Base-by-base conservation (phyloP, 1,140 invertebrate species). In the Drosophila kohkoa region DNA sequence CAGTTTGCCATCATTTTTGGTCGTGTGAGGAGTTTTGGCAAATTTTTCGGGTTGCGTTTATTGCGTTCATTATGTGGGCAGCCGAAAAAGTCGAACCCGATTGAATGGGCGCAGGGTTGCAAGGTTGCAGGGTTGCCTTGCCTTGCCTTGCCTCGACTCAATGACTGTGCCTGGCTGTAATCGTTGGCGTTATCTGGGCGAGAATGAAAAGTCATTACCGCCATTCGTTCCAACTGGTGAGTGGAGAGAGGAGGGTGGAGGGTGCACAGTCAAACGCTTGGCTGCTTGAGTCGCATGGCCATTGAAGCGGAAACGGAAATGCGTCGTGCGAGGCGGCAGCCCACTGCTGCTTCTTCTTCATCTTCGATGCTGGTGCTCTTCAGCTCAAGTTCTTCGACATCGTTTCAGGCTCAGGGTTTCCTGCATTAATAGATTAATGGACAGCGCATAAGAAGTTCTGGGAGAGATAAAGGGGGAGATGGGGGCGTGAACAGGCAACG, bases 171-270 rank as follows among this genome's bases (percentile, higher is more conserved):
- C 45, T 46, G 35, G 63, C 79, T 75, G 68, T 67, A 66, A 86
- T 88, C 82, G 69, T 71, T 88, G 81, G 85, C 85, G 75, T 89
- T 89, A 89, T 89, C 85, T 89, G 72, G 81, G 78, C 69, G 85
- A 89, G 81, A 89, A 88, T 88, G 85, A 88, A 88, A 88, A 88
- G 85, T 88, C 85, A 88, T 88, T 88, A 88, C 85, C 81, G 85
- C 85, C 85, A 88, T 88, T 88, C 85, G 81, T 89, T 85, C 75
- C 81, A 51, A 25, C 20, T 25, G 20, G 3, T 73, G 49, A 25
- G 11, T 8, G 10, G 28, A 28, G 2, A 38, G 35, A 38, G 35
- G 35, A 2, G 35, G 35, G 10, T 8, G 35, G 11, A 8, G 28
- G 13, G 13, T 45, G 58, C 30, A 28, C 20, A 57, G 62, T 65